Conservation (phyloP, 2,113 vertebrate species). For the Saimiri boliviensis region DNA sequence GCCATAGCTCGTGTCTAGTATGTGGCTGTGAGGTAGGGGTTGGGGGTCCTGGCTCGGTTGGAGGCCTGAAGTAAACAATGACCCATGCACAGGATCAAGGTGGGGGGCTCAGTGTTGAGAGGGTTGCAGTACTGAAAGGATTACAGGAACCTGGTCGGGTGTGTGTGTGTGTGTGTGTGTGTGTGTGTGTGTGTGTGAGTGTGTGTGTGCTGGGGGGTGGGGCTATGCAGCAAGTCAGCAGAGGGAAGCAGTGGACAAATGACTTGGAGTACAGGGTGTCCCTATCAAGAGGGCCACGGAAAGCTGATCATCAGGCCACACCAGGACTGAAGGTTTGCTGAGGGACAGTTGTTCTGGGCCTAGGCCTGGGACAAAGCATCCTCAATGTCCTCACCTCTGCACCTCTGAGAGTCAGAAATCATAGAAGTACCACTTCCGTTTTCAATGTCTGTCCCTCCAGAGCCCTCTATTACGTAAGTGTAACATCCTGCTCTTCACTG, state of each 20-base stretch:
- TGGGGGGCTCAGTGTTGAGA: background rate
- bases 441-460: background rate
- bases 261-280: background rate
- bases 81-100: background rate
- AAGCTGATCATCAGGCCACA: background rate
- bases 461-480: background rate
- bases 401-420: background rate
- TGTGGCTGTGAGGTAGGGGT: background rate
- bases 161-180: no score
- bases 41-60: background rate
- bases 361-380: background rate
- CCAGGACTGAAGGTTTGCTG: background rate
- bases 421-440: background rate
- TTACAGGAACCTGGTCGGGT: background rate
- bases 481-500: background rate
- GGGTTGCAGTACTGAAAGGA: background rate
- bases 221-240: background rate
- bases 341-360: background rate
- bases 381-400: background rate
- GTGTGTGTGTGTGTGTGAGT: no score
- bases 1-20: background rate
- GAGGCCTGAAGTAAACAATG: background rate
- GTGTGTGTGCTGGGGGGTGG: no score
- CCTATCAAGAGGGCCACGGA: background rate
- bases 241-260: background rate